Evolutionary conservation across 2,888 invertebrate genomes (phyloP).

Genomic region (Catocala sponsa): DNA sequence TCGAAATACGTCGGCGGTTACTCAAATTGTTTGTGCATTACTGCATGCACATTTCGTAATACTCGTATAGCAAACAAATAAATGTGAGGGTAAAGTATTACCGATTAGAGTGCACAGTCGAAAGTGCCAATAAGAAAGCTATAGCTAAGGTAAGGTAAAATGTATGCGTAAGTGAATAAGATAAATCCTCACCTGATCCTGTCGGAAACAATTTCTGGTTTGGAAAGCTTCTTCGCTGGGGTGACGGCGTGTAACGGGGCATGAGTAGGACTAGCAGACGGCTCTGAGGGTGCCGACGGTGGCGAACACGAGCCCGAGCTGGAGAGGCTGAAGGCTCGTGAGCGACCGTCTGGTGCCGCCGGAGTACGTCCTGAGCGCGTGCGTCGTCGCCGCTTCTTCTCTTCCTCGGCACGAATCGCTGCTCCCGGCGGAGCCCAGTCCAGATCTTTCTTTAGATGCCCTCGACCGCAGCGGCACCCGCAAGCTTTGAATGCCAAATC

Average conservation of each 20-base stretch:
- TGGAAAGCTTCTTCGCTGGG: conserved; percentile 91
- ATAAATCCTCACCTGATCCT: conserved; percentile 91
- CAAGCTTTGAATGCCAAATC: conserved; percentile 98
- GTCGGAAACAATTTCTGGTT: conserved; percentile 93
- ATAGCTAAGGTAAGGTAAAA: conserved; percentile 6
- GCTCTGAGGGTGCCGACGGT: conserved; percentile 93
- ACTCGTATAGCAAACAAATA: conserved; percentile 1
- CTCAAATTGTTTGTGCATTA: conserved; percentile 22
- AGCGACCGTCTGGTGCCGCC: conserved; percentile 84
- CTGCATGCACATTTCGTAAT: conserved; percentile 18
- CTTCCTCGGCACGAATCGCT: conserved; percentile 83
- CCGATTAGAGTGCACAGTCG: neutral
- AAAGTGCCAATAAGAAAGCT: conserved; percentile 14
- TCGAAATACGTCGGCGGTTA: conserved; percentile 6
- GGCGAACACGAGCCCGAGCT: conserved; percentile 94
- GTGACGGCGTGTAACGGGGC: conserved; percentile 83
- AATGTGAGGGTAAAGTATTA: neutral
- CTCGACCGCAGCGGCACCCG: conserved; percentile 97
- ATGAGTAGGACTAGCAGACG: conserved; percentile 92
- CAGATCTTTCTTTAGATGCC: conserved; percentile 97
- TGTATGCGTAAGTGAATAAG: conserved; percentile 21
- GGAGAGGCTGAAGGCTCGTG: conserved; percentile 92
- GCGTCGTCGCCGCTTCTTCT: conserved; percentile 81
- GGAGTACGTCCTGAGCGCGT: conserved; percentile 75
- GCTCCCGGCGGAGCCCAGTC: conserved; percentile 95